Evolutionary conservation across 2,888 invertebrate species (phyloP).

Genomic region (Herminia tarsipennalis): DNA sequence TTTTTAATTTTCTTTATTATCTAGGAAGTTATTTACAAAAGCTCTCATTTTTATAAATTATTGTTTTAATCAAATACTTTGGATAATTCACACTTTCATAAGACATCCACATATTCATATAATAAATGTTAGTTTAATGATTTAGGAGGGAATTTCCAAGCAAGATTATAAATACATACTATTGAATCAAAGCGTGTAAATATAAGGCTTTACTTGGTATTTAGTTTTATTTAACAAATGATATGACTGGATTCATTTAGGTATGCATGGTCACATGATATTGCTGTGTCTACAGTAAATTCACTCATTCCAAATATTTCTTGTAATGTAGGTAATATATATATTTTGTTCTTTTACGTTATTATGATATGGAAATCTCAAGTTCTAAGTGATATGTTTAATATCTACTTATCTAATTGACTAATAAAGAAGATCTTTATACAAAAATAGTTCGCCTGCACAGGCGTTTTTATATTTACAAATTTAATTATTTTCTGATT

Average conservation of each 20-base stretch:
- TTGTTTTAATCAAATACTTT: constrained; percentile 13
- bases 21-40: constrained; percentile 51
- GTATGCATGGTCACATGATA: not conserved
- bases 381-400: constrained; percentile 59
- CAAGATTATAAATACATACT: not conserved
- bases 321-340: too few species aligned
- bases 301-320: too few species aligned
- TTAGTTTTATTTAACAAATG: not conserved
- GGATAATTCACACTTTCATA: constrained; percentile 9
- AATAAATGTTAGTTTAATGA: not conserved
- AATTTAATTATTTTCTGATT: not conserved
- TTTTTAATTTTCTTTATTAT: constrained; percentile 2
- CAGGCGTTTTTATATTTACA: constrained; percentile 23
- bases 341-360: too few species aligned
- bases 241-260: not conserved
- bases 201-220: not conserved
- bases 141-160: not conserved
- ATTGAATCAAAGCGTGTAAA: not conserved
- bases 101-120: constrained; percentile 9
- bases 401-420: constrained; percentile 59
- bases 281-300: not conserved
- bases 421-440: constrained; percentile 48
- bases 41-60: constrained; percentile 38
- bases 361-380: not conserved
- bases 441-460: constrained; percentile 58